These are phyloP conservation scores for Parazoanthus swiftii DNA, from an alignment of 92 coral and sea anemone genomes.

Conservation along the genomic window DNA sequence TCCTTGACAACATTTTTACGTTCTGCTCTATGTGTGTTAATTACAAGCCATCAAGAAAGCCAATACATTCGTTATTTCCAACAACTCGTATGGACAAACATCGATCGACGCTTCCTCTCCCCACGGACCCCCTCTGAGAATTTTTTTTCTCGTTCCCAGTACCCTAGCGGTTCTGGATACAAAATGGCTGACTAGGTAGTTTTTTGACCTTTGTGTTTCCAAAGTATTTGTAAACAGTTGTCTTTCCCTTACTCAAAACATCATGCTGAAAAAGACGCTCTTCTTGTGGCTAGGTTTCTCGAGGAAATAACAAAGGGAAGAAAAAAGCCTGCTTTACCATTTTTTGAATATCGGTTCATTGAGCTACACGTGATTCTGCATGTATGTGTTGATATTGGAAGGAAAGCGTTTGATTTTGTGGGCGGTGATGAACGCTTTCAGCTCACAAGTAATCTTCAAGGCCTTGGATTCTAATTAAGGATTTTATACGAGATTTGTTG, in stretches of 20 bases:
- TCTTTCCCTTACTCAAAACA: neutral
- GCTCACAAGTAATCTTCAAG: neutral
- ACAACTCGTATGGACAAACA: no score
- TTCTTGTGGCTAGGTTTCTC: neutral
- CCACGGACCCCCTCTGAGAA: neutral
- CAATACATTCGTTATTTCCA: no score
- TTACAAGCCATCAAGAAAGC: no score
- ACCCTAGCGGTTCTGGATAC: neutral
- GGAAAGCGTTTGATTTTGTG: neutral
- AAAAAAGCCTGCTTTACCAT: neutral
- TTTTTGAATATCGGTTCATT: neutral
- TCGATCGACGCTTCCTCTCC: no score
- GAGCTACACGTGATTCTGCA: neutral
- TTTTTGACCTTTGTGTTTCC: constrained; percentile 1
- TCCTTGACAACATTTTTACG: no score
- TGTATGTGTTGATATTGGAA: neutral
- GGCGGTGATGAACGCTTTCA: neutral
- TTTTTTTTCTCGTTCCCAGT: constrained; percentile 15
- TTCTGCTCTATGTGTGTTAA: no score
- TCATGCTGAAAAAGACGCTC: neutral
- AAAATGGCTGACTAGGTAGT: constrained; percentile 38
- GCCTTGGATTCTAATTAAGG: neutral
- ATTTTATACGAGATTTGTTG: neutral
- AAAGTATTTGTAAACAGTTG: neutral
- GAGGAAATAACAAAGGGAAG: neutral